Percentiles rank a stretch among this genome's conserved stretches.
These are phyloP conservation scores for Nothocercus nigrocapillus DNA, from an alignment of 2,113 vertebrate species.

Conservation along the genomic window DNA sequence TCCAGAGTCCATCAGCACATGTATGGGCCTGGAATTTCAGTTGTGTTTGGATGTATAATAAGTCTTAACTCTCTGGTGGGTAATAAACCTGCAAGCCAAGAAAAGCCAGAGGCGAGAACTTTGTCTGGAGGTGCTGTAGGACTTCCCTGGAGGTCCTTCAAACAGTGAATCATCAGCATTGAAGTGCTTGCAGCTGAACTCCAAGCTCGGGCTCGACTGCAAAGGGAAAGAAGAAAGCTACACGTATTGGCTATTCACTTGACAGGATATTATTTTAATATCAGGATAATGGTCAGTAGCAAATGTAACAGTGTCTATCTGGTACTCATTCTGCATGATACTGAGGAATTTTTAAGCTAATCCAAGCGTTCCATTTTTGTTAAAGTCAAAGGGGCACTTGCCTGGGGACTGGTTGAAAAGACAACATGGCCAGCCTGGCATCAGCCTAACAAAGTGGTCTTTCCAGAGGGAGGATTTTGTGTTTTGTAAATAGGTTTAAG, in stretches of 20 bases:
- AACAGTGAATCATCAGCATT: slow-evolving; percentile 59
- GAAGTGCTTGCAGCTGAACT: slow-evolving; percentile 53
- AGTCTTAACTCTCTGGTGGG: slow-evolving; percentile 1
- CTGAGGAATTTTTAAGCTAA: background rate
- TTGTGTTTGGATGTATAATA: slow-evolving; percentile 42
- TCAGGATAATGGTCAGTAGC: background rate
- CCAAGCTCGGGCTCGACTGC: background rate
- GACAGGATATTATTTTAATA: background rate
- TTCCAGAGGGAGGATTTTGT: background rate
- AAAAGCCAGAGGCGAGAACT: slow-evolving; percentile 67
- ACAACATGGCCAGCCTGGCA: background rate
- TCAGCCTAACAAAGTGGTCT: background rate
- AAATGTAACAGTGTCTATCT: background rate
- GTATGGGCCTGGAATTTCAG: slow-evolving; percentile 10
- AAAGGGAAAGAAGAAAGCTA: background rate
- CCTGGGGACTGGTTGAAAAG: background rate
- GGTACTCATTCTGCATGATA: background rate
- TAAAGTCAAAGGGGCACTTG: background rate
- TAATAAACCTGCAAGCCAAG: slow-evolving; percentile 60
- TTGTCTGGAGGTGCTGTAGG: slow-evolving; percentile 55
- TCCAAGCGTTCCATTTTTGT: background rate
- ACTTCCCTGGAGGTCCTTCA: slow-evolving; percentile 69
- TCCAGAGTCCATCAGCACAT: slow-evolving; percentile 33
- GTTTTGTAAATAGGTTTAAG: background rate
- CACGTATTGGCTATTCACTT: background rate